phyloP scores from a whole-genome alignment of 2,113 vertebrate genomes.

The Pipa parva region DNA sequence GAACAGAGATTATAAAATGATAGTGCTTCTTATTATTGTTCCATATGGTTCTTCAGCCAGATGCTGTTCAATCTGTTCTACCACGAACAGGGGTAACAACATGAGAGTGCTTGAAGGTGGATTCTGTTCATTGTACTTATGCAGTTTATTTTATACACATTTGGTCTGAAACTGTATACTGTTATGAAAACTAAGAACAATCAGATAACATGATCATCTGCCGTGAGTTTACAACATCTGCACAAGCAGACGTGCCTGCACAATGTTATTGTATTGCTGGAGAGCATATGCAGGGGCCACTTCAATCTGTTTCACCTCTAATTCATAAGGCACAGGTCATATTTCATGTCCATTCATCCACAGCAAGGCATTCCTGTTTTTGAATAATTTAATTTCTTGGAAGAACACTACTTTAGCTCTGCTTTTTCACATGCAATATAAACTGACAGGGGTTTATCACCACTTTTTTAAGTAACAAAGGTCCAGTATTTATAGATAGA shows the following conservation, averaged over 20 bases:
- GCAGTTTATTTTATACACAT: constrained; percentile 14
- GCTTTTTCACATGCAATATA: background rate
- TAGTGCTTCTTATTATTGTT: background rate
- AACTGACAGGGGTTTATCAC: background rate
- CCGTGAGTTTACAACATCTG: constrained; percentile 13
- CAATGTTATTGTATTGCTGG: constrained; percentile 6
- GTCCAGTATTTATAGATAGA: too few relatives aligned
- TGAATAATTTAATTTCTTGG: background rate
- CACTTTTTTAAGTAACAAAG: background rate
- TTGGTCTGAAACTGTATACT: constrained; percentile 23
- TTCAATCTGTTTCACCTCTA: background rate
- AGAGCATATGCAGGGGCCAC: constrained; percentile 7
- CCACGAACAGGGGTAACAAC: background rate
- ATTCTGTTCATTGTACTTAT: constrained; percentile 20
- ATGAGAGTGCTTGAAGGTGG: background rate
- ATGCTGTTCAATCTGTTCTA: constrained; percentile 1
- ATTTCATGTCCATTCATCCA: background rate
- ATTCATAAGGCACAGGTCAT: constrained; percentile 2
- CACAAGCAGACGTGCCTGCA: constrained; percentile 6
- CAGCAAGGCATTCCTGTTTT: background rate
- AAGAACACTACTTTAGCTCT: background rate
- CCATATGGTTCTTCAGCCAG: constrained; percentile 3
- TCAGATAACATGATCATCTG: constrained; percentile 12
- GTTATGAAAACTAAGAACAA: constrained; percentile 4
- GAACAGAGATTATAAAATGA: too few relatives aligned